phyloP scores from a whole-genome alignment of 53 echinoderm and acorn worm species.

The Paelopatides confundens region DNA sequence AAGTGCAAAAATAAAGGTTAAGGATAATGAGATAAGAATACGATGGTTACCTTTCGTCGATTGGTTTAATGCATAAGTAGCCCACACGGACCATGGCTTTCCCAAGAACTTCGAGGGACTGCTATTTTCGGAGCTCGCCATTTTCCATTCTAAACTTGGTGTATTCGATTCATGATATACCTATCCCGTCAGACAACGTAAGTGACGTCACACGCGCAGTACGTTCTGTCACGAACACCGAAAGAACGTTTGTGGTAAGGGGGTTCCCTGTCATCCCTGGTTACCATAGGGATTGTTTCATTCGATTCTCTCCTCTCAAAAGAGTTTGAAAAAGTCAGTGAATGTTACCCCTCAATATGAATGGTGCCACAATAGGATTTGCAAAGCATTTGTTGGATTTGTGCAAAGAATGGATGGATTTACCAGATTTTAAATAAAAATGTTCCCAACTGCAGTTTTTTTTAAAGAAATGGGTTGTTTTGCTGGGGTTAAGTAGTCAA shows the following conservation, averaged over 20 bases:
- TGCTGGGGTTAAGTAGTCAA: too few species aligned
- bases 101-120: conserved; percentile 99
- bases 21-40: conserved; percentile 63
- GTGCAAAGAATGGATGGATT: too few species aligned
- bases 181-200: conserved; percentile 96
- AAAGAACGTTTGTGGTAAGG: not conserved
- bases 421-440: too few species aligned
- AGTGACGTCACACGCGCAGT: conserved; percentile 85
- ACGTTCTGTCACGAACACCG: conserved; percentile 36
- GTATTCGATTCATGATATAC: conserved; percentile 89
- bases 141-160: conserved; percentile 57
- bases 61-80: conserved; percentile 74
- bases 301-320: too few species aligned
- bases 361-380: too few species aligned
- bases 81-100: conserved; percentile 99
- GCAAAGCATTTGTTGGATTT: too few species aligned
- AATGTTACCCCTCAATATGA: too few species aligned
- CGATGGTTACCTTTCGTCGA: conserved; percentile 83
- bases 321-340: too few species aligned
- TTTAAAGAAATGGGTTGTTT: too few species aligned
- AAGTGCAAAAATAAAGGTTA: conserved; percentile 6
- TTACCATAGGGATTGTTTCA: conserved; percentile 8
- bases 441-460: too few species aligned
- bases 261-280: conserved; percentile 19
- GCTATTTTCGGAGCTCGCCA: conserved; percentile 97